phyloP scores from a whole-genome alignment of 2,797 vertebrate species.

The Selene dorsalis region DNA sequence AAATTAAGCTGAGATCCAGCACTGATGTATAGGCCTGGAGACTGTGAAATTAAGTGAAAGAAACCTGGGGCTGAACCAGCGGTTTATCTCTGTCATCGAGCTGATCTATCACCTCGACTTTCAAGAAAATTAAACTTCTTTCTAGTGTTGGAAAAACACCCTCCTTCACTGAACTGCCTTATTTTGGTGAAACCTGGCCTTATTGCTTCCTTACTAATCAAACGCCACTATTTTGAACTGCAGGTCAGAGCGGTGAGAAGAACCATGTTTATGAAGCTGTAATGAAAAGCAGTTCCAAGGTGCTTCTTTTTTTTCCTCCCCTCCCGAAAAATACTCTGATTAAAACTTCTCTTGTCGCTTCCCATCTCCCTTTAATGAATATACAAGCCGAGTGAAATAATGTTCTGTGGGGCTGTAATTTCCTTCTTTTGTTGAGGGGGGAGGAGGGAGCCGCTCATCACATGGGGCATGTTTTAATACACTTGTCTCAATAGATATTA shows the following conservation, averaged over 20 bases:
- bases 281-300: constrained; percentile 52
- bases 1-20: constrained; percentile 63
- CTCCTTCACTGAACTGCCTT: constrained; percentile 30
- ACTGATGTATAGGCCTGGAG: constrained; percentile 70
- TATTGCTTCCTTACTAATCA: constrained; percentile 45
- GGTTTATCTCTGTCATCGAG: constrained; percentile 71
- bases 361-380: constrained; percentile 72
- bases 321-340: constrained; percentile 52
- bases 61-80: constrained; percentile 59
- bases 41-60: constrained; percentile 71
- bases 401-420: constrained; percentile 73
- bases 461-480: constrained; percentile 69
- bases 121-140: constrained; percentile 64
- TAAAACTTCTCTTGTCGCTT: constrained; percentile 71
- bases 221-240: constrained; percentile 23
- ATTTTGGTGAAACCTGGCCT: constrained; percentile 36
- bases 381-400: constrained; percentile 71
- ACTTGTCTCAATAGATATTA: constrained; percentile 77
- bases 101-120: constrained; percentile 66
- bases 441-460: constrained; percentile 62
- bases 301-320: constrained; percentile 29
- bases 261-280: constrained; percentile 48
- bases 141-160: constrained; percentile 22
- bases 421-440: constrained; percentile 59
- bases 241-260: constrained; percentile 58